A percentile compares a stretch with the other conserved stretches of the same genome.
These are phyloP conservation scores for Sebastes vulpes DNA, from an alignment of 2,797 vertebrate genomes.

Conservation along the genomic window DNA sequence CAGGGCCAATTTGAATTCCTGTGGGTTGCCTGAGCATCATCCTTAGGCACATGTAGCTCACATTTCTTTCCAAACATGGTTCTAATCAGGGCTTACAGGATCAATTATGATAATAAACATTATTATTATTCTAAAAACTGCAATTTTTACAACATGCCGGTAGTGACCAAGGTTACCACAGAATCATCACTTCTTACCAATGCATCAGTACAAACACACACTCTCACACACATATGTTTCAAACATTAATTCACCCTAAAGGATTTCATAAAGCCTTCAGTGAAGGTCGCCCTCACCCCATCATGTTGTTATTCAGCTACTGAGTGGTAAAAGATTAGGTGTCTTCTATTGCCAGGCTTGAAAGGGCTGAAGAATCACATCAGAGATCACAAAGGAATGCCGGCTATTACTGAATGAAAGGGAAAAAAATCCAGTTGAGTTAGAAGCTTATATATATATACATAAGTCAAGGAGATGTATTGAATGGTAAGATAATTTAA, in stretches of 20 bases:
- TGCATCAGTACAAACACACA: neutral
- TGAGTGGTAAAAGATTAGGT: conserved; percentile 31
- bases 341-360: conserved; percentile 4
- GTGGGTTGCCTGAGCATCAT: neutral
- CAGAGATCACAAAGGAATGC: conserved; percentile 9
- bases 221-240: neutral
- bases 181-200: neutral
- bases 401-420: neutral
- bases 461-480: neutral
- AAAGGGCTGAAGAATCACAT: neutral
- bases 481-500: neutral
- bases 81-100: neutral
- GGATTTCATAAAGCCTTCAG: conserved; percentile 32
- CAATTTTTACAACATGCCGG: neutral
- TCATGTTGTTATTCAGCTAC: conserved; percentile 29
- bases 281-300: conserved; percentile 1
- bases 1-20: neutral
- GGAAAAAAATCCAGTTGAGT: neutral
- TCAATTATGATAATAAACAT: neutral
- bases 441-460: conserved; percentile 7
- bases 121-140: neutral
- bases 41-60: too few relatives aligned
- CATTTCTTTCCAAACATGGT: neutral
- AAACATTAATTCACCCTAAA: conserved; percentile 30
- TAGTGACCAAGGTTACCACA: neutral